Base-by-base conservation (phyloP, 1,140 invertebrate genomes). In the Euborellia annulipes region DNA sequence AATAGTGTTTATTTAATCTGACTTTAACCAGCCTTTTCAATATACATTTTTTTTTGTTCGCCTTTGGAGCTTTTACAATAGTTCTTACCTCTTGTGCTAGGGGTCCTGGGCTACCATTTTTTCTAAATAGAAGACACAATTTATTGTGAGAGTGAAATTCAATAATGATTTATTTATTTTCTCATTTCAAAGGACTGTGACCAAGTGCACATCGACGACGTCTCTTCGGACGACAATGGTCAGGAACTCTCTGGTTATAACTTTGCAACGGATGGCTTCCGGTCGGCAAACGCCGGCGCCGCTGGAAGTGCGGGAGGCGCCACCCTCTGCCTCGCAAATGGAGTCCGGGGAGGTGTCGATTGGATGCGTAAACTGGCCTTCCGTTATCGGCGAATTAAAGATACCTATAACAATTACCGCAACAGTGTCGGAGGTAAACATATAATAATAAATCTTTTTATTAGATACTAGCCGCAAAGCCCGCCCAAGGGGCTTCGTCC, bases 311-410 rank as follows among this genome's bases (percentile, higher is more conserved):
- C 70, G 46, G 70, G 73, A 21, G 72, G 69, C 2, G 20, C 0
- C 21, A 50, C 22, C 3, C 60, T 87, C 60, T 84, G 82, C 57
- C 67, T 84, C 60, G 76, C 85, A 16, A 76, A 79, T 14, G 84
- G 84, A 13, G 85, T 90, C 0, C 66, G 90, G 4, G 91, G 91
- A 14, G 92, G 93, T 2, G 90, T 96, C 0, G 93, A 98, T 57
- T 89, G 85, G 90, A 95, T 96, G 91, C 69, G 92, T 54, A 98
- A 98, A 62, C 66, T 97, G 40, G 91, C 93, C 2, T 96, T 95
- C 62, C 72, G 93, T 49, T 97, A 96, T 62, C 68, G 91, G 47
- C 83, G 89, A 61, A 96, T 97, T 54, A 96, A 95, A 67, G 92
- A 97, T 56, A 85, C 89, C 2, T 98, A 95, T 61, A 92, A 86